Conservation (phyloP, 2,888 invertebrate species). For the Sminthurinus aureus region DNA sequence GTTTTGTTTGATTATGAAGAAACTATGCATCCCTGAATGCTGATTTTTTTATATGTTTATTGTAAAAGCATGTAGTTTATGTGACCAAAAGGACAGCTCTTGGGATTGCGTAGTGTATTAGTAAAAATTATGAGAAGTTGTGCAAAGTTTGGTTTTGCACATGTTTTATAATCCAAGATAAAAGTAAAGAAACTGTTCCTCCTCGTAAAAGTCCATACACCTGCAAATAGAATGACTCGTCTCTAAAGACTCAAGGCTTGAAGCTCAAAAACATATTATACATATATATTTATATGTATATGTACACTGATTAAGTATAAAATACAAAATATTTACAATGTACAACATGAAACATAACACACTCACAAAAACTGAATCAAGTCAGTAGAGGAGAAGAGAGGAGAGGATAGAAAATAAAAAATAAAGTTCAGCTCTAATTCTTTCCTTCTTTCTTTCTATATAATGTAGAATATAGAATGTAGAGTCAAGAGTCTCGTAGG, state of each 20-base stretch:
- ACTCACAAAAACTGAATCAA: neutral
- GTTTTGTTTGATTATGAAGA: too few relatives aligned
- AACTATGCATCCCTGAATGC: too few relatives aligned
- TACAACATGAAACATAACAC: neutral
- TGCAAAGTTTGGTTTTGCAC: too few relatives aligned
- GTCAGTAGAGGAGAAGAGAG: neutral
- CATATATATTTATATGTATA: too few relatives aligned
- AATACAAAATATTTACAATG: neutral
- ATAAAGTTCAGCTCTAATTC: slow-evolving; percentile 37
- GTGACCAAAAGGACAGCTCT: too few relatives aligned
- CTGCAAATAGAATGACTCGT: neutral
- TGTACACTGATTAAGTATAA: too few relatives aligned
- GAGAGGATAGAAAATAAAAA: slow-evolving; percentile 22
- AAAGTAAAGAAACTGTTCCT: slow-evolving; percentile 6
- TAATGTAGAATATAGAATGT: neutral
- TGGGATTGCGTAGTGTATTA: too few relatives aligned
- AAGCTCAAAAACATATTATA: too few relatives aligned
- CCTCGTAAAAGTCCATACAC: neutral
- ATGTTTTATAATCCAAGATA: too few relatives aligned
- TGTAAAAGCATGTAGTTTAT: too few relatives aligned
- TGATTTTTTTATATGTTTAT: too few relatives aligned
- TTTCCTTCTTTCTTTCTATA: neutral
- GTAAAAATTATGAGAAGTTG: too few relatives aligned
- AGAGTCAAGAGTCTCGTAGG: slow-evolving; percentile 16
- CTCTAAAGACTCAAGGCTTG: neutral